Conservation (phyloP, 2,797 vertebrate genomes). For the Cossypha polioptera region DNA sequence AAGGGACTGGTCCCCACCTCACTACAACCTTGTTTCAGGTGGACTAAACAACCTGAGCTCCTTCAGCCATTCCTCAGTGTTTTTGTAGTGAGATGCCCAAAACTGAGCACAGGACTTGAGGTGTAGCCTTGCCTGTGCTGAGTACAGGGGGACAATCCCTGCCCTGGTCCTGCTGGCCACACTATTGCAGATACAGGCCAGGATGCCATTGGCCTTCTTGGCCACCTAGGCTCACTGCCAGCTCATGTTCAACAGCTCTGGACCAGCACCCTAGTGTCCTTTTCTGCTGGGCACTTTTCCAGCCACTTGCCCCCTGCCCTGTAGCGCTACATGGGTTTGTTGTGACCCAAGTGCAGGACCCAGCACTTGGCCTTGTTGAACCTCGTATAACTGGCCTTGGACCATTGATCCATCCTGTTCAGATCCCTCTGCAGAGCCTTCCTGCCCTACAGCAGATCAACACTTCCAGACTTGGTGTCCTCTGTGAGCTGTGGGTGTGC, state of each 20-base stretch:
- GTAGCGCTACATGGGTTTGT: rapidly evolving
- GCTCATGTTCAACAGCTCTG: no score
- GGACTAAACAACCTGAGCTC: background rate
- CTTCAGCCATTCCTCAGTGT: rapidly evolving
- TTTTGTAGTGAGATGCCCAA: background rate
- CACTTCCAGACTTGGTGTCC: background rate
- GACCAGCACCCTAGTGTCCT: background rate
- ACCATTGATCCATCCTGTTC: background rate
- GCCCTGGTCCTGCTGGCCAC: background rate
- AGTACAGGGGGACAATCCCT: background rate
- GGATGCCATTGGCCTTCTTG: rapidly evolving
- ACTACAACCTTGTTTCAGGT: background rate
- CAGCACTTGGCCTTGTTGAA: background rate
- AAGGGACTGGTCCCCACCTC: background rate
- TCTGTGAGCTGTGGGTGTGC: background rate
- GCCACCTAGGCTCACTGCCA: background rate
- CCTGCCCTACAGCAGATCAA: background rate
- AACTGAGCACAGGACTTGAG: background rate
- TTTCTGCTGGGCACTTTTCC: background rate
- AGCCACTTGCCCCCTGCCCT: background rate
- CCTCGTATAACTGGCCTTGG: background rate
- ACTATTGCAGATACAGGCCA: background rate
- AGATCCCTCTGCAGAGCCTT: background rate
- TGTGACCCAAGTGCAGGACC: background rate
- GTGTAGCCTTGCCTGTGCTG: rapidly evolving